These are phyloP conservation scores for Syngnathoides biaculeatus DNA, from an alignment of 2,113 vertebrate species.

Conservation along the genomic window DNA sequence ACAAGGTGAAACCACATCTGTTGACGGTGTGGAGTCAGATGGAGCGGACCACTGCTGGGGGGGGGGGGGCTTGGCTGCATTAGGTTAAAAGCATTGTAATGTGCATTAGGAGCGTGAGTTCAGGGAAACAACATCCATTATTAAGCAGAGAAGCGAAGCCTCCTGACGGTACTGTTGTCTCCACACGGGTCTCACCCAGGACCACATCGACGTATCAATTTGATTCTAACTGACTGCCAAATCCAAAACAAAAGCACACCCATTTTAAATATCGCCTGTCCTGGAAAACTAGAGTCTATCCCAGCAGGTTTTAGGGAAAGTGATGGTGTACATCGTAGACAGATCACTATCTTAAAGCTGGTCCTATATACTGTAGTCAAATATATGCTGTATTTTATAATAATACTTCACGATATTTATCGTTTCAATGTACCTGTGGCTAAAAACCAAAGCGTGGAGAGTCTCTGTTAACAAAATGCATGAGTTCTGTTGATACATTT, in stretches of 20 bases:
- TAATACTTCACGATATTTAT: too few species aligned
- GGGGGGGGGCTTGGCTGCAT: constrained; percentile 48
- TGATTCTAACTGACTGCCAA: neutral
- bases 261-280: neutral
- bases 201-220: constrained; percentile 14
- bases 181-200: constrained; percentile 30
- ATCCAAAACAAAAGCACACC: neutral
- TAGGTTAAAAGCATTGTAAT: constrained; percentile 67
- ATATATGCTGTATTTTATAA: too few species aligned
- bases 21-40: constrained; percentile 40
- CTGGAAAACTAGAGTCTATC: neutral
- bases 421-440: too few species aligned
- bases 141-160: constrained; percentile 56
- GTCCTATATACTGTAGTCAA: too few species aligned
- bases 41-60: constrained; percentile 30
- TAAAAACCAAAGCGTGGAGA: too few species aligned
- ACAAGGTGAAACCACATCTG: constrained; percentile 26
- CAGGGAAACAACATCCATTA: constrained; percentile 69
- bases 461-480: too few species aligned
- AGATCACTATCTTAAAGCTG: too few species aligned
- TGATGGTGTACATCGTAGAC: too few species aligned
- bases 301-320: neutral
- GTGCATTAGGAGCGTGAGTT: constrained; percentile 58
- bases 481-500: too few species aligned
- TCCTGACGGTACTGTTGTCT: constrained; percentile 38